Evolutionary conservation across 2,113 vertebrate genomes (phyloP).

Genomic region (Scalopus aquaticus): DNA sequence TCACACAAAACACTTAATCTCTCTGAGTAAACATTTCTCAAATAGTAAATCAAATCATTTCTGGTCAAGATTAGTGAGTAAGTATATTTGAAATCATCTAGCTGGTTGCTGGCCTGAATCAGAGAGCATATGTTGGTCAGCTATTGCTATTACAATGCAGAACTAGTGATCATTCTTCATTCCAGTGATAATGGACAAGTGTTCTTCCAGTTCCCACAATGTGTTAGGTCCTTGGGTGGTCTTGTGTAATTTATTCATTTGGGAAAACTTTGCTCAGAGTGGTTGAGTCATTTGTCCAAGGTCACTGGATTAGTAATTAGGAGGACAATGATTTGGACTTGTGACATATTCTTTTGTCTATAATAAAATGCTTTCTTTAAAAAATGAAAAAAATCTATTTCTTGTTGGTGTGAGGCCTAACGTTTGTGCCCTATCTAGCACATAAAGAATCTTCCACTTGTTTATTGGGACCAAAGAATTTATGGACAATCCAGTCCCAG

Average conservation of each 20-base stretch:
- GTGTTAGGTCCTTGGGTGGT: background rate
- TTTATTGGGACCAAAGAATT: background rate
- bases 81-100: background rate
- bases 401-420: background rate
- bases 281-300: background rate
- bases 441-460: background rate
- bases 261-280: background rate
- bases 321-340: background rate
- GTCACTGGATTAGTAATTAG: background rate
- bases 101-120: background rate
- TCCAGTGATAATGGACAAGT: background rate
- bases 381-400: background rate
- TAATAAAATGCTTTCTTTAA: background rate
- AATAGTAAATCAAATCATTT: background rate
- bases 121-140: background rate
- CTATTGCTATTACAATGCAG: background rate
- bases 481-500: background rate
- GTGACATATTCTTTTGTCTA: background rate
- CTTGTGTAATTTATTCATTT: background rate
- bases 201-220: background rate
- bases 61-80: background rate
- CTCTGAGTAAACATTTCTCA: background rate
- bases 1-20: background rate
- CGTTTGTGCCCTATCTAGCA: background rate
- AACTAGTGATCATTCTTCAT: background rate